phyloP scores from a whole-genome alignment of 1,140 invertebrate genomes.

The Pantala flavescens region DNA sequence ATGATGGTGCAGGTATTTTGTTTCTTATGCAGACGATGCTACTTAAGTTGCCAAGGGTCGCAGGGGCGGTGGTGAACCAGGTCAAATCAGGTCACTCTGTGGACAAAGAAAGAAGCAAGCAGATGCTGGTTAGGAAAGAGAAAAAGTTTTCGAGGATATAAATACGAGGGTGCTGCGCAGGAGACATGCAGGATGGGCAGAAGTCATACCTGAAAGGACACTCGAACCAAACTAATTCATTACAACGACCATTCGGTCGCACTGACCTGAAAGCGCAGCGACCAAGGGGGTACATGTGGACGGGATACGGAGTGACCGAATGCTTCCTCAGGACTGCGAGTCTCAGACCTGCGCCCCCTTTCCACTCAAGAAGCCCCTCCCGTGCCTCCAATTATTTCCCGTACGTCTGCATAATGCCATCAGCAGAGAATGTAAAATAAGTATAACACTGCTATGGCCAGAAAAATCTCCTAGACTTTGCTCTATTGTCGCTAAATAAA shows the following conservation, averaged over 20 bases:
- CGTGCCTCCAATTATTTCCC: not conserved
- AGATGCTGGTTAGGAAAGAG: not conserved
- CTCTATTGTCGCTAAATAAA: too few species aligned
- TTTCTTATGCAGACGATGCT: constrained; percentile 2
- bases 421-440: not conserved
- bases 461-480: too few species aligned
- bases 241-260: not conserved
- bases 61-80: not conserved
- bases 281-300: not conserved
- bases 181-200: not conserved
- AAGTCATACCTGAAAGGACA: constrained; percentile 1
- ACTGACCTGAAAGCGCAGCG: not conserved
- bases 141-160: not conserved
- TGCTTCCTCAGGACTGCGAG: not conserved
- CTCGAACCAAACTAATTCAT: not conserved
- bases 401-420: not conserved
- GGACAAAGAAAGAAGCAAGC: constrained; percentile 7
- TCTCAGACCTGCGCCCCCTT: not conserved
- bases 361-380: not conserved
- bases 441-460: too few species aligned
- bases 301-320: not conserved
- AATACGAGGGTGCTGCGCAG: not conserved
- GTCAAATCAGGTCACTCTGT: constrained; percentile 5
- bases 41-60: not conserved
- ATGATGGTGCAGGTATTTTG: not conserved